phyloP scores from a whole-genome alignment of 2,113 vertebrate genomes.

The Proteles cristata region DNA sequence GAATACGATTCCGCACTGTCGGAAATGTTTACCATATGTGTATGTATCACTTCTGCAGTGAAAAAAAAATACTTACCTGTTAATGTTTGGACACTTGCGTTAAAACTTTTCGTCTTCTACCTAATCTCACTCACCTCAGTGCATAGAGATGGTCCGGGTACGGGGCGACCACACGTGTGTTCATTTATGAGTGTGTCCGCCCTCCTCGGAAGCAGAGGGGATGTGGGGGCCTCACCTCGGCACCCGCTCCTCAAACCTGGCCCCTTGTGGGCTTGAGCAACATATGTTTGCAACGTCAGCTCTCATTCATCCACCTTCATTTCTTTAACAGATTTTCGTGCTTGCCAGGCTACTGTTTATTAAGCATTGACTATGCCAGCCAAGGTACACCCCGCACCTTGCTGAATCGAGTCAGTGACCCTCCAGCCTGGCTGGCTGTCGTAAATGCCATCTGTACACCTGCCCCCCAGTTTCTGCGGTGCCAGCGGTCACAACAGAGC shows the following conservation, averaged over 20 bases:
- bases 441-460: neutral
- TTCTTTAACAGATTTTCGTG: neutral
- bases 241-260: neutral
- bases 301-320: too few species aligned
- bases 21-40: neutral
- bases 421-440: neutral
- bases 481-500: neutral
- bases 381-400: neutral
- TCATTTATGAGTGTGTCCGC: neutral
- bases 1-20: neutral
- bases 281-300: neutral
- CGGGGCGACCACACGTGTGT: rapidly evolving
- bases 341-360: neutral
- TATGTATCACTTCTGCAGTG: neutral
- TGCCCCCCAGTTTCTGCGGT: too few species aligned
- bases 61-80: neutral
- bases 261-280: neutral
- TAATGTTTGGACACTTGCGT: neutral
- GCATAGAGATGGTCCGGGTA: neutral
- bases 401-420: neutral
- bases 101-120: neutral
- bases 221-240: neutral
- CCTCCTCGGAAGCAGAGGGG: neutral
- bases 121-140: neutral
- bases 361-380: rapidly evolving